Conservation (phyloP, 2,113 vertebrate genomes). For the Corythaeola cristata region DNA sequence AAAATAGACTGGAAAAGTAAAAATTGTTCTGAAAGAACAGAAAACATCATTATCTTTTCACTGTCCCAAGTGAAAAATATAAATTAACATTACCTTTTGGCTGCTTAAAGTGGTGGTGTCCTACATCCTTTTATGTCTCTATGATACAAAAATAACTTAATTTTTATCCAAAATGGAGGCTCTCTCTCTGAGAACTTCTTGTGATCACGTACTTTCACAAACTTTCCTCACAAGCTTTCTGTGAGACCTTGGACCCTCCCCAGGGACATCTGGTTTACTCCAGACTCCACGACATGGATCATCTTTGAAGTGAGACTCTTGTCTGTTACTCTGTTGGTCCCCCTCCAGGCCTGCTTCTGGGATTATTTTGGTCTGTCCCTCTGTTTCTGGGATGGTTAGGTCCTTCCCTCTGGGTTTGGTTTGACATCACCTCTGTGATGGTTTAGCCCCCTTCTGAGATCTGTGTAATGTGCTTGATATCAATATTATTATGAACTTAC, state of each 20-base stretch:
- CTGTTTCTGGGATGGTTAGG: neutral
- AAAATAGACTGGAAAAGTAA: neutral
- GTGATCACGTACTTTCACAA: neutral
- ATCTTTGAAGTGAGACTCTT: neutral
- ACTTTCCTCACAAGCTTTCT: neutral
- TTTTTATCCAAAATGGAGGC: neutral
- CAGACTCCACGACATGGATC: neutral
- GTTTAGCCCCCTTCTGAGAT: neutral
- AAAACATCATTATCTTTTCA: neutral
- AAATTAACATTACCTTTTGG: neutral
- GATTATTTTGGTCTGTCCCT: neutral
- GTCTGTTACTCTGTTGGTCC: neutral
- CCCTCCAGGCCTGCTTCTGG: fast-evolving
- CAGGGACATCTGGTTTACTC: neutral
- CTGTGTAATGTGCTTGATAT: neutral
- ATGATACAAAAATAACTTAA: neutral
- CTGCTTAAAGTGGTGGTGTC: neutral
- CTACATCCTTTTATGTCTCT: neutral
- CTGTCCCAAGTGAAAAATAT: neutral
- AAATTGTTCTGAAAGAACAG: neutral
- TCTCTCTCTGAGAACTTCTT: neutral
- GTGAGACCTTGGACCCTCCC: neutral
- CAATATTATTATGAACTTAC: neutral
- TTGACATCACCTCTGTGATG: neutral
- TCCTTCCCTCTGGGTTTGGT: neutral